phyloP scores from a whole-genome alignment of 2,113 vertebrate genomes.

The Erythrocercus mccallii region DNA sequence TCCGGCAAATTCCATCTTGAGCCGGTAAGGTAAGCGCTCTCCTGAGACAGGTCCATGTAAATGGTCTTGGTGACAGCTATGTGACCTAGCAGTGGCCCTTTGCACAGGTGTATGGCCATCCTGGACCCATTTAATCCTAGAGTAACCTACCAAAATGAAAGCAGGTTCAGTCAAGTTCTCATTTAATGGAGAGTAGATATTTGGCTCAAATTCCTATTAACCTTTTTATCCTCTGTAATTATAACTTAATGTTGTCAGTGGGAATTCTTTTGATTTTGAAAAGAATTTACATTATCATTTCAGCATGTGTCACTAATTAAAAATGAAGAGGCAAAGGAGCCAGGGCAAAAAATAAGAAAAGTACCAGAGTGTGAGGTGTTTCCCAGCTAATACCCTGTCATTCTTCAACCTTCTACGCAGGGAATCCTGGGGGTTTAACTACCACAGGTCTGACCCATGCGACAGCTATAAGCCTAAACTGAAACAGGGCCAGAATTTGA shows the following conservation, averaged over 20 bases:
- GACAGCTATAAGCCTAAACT: background rate
- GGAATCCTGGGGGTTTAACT: background rate
- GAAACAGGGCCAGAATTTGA: background rate
- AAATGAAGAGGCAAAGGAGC: slow-evolving; percentile 22
- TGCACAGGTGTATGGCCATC: background rate
- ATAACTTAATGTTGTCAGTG: slow-evolving; percentile 49
- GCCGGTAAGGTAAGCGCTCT: rapidly evolving
- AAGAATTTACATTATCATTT: slow-evolving; percentile 59
- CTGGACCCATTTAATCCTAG: background rate
- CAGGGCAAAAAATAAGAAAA: slow-evolving; percentile 12
- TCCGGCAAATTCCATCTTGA: background rate
- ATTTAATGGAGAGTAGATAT: slow-evolving; percentile 34
- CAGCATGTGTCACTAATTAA: slow-evolving; percentile 51
- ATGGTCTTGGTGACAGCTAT: background rate
- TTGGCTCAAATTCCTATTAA: slow-evolving; percentile 57
- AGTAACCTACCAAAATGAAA: background rate
- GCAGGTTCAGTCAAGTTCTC: slow-evolving; percentile 41
- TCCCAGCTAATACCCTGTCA: background rate
- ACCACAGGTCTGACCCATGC: background rate
- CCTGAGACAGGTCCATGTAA: background rate
- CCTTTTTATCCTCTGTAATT: slow-evolving; percentile 44
- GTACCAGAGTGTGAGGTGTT: background rate
- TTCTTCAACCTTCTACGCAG: background rate
- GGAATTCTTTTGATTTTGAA: slow-evolving; percentile 58
- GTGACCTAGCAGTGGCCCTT: background rate